Conservation (phyloP, 2,113 vertebrate genomes). For the Lagopus leucura region DNA sequence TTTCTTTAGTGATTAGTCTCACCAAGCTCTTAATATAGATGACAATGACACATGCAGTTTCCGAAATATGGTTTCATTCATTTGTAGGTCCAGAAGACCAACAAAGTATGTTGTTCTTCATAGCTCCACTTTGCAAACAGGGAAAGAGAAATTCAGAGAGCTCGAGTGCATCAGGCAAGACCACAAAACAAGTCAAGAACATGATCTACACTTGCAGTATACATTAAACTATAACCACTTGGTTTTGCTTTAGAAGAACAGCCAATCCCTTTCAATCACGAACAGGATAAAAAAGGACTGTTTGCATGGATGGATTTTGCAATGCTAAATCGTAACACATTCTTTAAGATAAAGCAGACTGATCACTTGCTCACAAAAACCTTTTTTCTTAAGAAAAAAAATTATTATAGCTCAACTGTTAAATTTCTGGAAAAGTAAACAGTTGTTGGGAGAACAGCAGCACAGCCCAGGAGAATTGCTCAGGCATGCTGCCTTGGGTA, state of each 20-base stretch:
- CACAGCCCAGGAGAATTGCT: neutral
- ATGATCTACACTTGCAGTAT: neutral
- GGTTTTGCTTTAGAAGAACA: neutral
- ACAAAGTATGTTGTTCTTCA: neutral
- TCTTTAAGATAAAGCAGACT: slow-evolving; percentile 16
- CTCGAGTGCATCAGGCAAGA: neutral
- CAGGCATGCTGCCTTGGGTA: neutral
- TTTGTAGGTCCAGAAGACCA: neutral
- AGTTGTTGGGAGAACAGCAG: slow-evolving; percentile 32
- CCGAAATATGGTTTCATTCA: slow-evolving; percentile 5
- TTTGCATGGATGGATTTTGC: slow-evolving; percentile 22
- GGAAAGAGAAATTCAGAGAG: slow-evolving; percentile 4
- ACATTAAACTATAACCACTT: neutral
- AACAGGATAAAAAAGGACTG: neutral
- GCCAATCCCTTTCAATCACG: neutral
- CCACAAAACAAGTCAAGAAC: neutral
- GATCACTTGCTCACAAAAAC: neutral
- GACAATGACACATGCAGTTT: neutral
- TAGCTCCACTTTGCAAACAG: neutral
- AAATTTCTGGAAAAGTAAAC: slow-evolving; percentile 31
- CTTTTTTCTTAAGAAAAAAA: neutral
- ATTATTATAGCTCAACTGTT: neutral
- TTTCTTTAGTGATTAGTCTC: slow-evolving; percentile 21
- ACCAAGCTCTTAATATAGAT: neutral
- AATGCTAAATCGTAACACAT: neutral